phyloP scores from a whole-genome alignment of 2,888 invertebrate genomes.

The Meiosimyza platycephala region DNA sequence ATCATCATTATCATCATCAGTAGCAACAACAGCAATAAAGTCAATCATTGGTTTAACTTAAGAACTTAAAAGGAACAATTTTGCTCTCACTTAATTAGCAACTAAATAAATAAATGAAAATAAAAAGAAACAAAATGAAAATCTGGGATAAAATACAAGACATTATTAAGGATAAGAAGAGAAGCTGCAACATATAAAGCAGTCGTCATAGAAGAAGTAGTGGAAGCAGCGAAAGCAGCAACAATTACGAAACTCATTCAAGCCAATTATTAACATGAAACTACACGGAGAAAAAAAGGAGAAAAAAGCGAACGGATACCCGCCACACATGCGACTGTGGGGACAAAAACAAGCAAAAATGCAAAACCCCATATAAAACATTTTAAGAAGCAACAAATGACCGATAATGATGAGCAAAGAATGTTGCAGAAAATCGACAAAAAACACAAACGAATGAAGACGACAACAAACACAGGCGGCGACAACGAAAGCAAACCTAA shows the following conservation, averaged over 20 bases:
- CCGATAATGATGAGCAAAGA: constrained; percentile 34
- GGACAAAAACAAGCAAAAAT: not conserved
- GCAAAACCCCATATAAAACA: not conserved
- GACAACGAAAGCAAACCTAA: not conserved
- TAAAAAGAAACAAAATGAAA: constrained; percentile 30
- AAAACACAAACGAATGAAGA: constrained; percentile 3
- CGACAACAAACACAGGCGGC: constrained; percentile 12
- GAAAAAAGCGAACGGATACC: not conserved
- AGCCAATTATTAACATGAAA: constrained; percentile 62
- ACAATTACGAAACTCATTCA: constrained; percentile 65
- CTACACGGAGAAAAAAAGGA: constrained; percentile 20
- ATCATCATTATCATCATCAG: not conserved
- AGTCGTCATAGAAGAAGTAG: constrained; percentile 11
- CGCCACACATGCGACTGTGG: constrained; percentile 22
- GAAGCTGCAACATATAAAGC: too few relatives aligned
- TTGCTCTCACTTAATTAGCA: constrained; percentile 45
- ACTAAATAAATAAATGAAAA: constrained; percentile 34
- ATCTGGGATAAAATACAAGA: constrained; percentile 46
- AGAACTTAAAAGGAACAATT: constrained; percentile 28
- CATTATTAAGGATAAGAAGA: constrained; percentile 44
- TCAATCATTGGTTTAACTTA: not conserved
- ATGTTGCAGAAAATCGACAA: constrained; percentile 25
- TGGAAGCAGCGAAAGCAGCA: constrained; percentile 39
- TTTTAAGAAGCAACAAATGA: constrained; percentile 18
- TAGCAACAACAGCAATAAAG: constrained; percentile 10